Conservation (phyloP, 1,140 invertebrate genomes). For the Parasteatoda tepidariorum region DNA sequence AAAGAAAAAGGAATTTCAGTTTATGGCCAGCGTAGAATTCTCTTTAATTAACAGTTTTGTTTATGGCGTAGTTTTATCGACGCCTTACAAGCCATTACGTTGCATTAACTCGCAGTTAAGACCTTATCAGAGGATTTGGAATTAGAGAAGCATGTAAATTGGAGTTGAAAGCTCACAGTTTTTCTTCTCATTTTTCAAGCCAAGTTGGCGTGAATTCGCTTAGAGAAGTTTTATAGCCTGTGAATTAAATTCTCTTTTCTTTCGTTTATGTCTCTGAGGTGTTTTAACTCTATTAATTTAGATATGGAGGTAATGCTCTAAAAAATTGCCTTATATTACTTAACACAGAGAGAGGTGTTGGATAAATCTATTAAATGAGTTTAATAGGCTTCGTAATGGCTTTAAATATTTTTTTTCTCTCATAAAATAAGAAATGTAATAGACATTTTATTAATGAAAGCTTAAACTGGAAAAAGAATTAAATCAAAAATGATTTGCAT, state of each 20-base stretch:
- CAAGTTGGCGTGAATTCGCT: not conserved
- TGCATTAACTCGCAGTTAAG: conserved; percentile 47
- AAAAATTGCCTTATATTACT: too few species aligned
- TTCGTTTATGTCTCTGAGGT: too few species aligned
- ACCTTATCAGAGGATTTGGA: conserved; percentile 22
- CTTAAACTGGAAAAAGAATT: too few species aligned
- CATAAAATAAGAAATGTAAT: too few species aligned
- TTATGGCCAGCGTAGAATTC: conserved; percentile 22
- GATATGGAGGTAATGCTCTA: too few species aligned
- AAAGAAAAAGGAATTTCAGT: conserved; percentile 17
- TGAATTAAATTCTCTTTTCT: conserved; percentile 7
- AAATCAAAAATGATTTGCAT: too few species aligned
- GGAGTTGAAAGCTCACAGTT: not conserved
- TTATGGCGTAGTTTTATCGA: conserved; percentile 43
- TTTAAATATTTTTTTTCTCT: too few species aligned
- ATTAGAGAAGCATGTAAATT: not conserved
- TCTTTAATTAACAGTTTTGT: conserved; percentile 53
- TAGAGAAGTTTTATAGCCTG: not conserved
- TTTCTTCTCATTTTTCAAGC: conserved; percentile 6
- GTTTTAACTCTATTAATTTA: too few species aligned
- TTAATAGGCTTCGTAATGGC: too few species aligned
- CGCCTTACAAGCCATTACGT: conserved; percentile 46
- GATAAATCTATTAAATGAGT: too few species aligned
- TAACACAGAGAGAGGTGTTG: too few species aligned
- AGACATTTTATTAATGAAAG: too few species aligned